A percentile compares a stretch with the other conserved stretches of the same genome.
Conservation (phyloP, 2,888 invertebrate genomes). For the Hypomecis punctinalis region DNA sequence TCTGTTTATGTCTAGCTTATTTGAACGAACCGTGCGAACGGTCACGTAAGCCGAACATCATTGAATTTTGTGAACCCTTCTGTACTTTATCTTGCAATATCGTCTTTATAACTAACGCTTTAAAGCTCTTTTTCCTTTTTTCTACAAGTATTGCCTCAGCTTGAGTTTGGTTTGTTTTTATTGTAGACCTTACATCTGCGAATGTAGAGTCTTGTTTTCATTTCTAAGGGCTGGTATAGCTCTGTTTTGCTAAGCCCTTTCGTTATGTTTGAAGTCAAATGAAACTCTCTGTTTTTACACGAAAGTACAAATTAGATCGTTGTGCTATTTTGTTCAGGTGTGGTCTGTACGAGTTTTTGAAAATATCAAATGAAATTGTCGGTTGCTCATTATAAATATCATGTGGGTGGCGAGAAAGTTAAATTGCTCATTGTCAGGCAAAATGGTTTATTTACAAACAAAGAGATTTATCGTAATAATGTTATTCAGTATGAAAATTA, state of each 20-base stretch:
- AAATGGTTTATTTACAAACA: conserved; percentile 8
- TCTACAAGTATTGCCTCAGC: not conserved
- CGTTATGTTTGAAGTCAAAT: not conserved
- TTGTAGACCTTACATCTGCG: not conserved
- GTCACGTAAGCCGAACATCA: conserved; percentile 42
- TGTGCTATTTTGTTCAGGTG: conserved; percentile 15
- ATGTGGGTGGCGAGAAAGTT: conserved; percentile 28
- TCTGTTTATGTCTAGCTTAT: conserved; percentile 32
- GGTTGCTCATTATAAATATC: conserved; percentile 6
- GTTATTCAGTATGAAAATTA: not conserved
- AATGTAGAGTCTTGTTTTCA: conserved; percentile 5
- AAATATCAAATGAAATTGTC: conserved; percentile 21
- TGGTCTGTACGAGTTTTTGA: conserved; percentile 21
- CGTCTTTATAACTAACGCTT: conserved; percentile 10
- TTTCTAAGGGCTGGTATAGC: conserved; percentile 3
- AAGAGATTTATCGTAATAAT: not conserved
- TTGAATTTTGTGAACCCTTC: conserved; percentile 24
- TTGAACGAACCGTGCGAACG: conserved; percentile 34
- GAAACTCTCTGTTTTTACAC: conserved; percentile 1
- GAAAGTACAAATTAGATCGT: conserved; percentile 16
- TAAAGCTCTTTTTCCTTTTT: conserved; percentile 28
- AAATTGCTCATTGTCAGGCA: conserved; percentile 4
- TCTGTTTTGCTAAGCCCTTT: conserved; percentile 30
- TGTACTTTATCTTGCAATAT: conserved; percentile 12
- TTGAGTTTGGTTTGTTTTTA: not conserved